Percentiles rank a stretch among this genome's conserved stretches.
Evolutionary conservation across 2,797 vertebrate species (phyloP).

Genomic region (Zenarchopterus dispar): DNA sequence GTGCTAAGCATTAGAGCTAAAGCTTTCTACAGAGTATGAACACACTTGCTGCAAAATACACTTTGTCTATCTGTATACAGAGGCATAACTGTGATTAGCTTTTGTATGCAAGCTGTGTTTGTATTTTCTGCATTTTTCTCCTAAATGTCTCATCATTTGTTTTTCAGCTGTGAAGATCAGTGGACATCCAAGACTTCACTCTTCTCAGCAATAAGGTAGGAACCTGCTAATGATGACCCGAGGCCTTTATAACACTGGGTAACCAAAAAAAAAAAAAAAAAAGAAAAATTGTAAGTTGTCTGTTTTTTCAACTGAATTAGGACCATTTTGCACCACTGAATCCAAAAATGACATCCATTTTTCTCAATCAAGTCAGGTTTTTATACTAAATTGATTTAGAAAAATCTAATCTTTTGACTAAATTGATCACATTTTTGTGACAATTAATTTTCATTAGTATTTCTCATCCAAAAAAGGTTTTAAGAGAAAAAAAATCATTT

Average conservation of each 20-base stretch:
- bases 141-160: constrained; percentile 40
- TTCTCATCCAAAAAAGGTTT: too few species aligned
- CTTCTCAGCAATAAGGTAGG: constrained; percentile 72
- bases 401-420: too few species aligned
- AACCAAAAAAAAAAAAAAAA: too few species aligned
- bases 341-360: too few species aligned
- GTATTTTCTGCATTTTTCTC: constrained; percentile 11
- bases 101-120: background rate
- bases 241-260: background rate
- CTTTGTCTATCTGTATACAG: background rate
- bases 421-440: too few species aligned
- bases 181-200: constrained; percentile 59
- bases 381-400: too few species aligned
- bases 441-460: too few species aligned
- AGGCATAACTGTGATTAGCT: background rate
- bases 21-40: background rate
- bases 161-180: constrained; percentile 76
- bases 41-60: background rate
- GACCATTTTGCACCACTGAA: too few species aligned
- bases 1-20: background rate
- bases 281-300: too few species aligned
- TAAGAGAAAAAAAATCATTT: too few species aligned
- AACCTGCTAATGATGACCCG: background rate
- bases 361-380: too few species aligned
- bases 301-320: too few species aligned